Base-by-base conservation (phyloP, 2,888 invertebrate genomes). In the Rhagium mordax region DNA sequence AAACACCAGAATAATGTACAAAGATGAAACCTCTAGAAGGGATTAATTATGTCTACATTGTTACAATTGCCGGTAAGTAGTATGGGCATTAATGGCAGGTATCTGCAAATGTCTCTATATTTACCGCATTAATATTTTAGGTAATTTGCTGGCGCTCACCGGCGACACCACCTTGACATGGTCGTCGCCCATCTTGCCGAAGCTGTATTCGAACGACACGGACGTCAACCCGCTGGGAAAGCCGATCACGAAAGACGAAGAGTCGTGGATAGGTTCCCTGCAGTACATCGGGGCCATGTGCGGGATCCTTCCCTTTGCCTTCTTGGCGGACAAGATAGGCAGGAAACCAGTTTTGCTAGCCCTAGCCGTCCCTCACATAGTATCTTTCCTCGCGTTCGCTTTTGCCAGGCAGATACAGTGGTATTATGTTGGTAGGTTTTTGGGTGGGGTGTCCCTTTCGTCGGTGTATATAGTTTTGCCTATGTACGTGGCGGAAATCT, bases 401-500 rank as follows among this genome's bases (percentile, higher is more conserved):
- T 78, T 81, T 59, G 72, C 76, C 0, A 71, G 70, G 29, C 41
- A 69, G 15, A 75, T 82, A 27, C 29, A 71, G n/a, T 77, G 73
- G 69, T 81, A 74, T 67, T 92, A 90, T 87, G 89, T 86, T 10
- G 92, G 91, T 67, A 89, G 89, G 67, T 89, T 90, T 80, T 88
- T 89, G 74, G 91, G 90, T 86, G 94, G 94, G 51, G 82, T 93
- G 0, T 92, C 91, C 0, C 90, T 93, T 0, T 93, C 94, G 0
- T 91, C 93, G 82, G 88, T 92, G 16, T 94, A 93, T 87, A 92
- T 93, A 0, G 91, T 93, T 1, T 91, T 93, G 0, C 95, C 96
- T 0, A 94, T 96, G 91, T 97, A 96, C 87, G 92, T 96, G 72
- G 94, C 95, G 49, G 96, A 97, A 87, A 94, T 95, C 47, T 91